These are phyloP conservation scores for Drosophila subsilvestris DNA, from an alignment of 2,888 invertebrate genomes.

Conservation along the genomic window DNA sequence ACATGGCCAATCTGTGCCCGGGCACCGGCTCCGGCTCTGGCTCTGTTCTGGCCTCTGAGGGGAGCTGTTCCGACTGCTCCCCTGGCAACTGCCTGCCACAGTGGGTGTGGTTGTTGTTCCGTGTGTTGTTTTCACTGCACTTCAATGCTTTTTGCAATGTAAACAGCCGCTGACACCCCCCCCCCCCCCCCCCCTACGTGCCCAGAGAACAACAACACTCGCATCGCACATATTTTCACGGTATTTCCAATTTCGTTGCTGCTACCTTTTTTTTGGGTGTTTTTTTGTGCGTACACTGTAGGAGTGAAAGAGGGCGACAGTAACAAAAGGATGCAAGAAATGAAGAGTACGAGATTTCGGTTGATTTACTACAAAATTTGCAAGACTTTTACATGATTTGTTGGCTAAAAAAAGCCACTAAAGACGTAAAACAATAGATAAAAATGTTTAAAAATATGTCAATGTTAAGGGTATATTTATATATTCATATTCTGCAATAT, in stretches of 20 bases:
- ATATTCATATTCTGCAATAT: too few relatives aligned
- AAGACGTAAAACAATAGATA: too few relatives aligned
- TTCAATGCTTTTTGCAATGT: slow-evolving; percentile 79
- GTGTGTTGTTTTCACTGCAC: slow-evolving; percentile 72
- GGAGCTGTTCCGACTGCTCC: slow-evolving; percentile 3
- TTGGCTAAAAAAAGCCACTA: too few relatives aligned
- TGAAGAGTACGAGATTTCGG: too few relatives aligned
- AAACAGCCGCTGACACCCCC: slow-evolving; percentile 58
- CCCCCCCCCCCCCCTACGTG: background rate
- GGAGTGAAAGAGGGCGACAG: background rate
- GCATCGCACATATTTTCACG: slow-evolving; percentile 61
- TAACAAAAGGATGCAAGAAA: background rate
- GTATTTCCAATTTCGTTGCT: slow-evolving; percentile 42
- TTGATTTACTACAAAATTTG: too few relatives aligned
- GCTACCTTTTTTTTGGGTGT: background rate
- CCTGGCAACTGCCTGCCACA: slow-evolving; percentile 4
- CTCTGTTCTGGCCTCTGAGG: background rate
- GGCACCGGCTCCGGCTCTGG: too few relatives aligned
- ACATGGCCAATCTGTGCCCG: slow-evolving; percentile 59
- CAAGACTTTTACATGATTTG: too few relatives aligned
- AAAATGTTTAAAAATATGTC: too few relatives aligned
- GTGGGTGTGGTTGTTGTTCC: slow-evolving; percentile 28
- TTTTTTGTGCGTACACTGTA: slow-evolving; percentile 9
- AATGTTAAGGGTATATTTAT: too few relatives aligned
- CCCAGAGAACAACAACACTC: slow-evolving; percentile 25